Evolutionary conservation across 2,888 invertebrate species (phyloP), one percentile per base, ranked within the genome.

Genomic region (Lamellibrachia columna): DNA sequence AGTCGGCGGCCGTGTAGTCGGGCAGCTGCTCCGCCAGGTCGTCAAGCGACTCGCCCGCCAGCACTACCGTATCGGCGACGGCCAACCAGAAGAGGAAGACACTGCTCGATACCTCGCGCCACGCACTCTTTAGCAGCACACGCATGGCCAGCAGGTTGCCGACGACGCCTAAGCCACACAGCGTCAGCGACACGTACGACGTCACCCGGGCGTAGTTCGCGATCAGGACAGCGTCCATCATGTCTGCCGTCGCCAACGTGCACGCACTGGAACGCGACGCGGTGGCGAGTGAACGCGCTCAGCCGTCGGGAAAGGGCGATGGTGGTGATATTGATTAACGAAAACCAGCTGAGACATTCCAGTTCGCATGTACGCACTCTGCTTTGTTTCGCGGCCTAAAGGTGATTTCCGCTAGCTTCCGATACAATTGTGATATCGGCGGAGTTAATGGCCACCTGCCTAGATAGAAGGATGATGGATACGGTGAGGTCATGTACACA

Each of bases 21-120:
- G 93, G 92, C 7, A 92, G 28, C n/a, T 92, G 92, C 52, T 92
- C 91, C 15, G 92, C 93, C 3, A 94, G 55, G 91, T 93, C 93
- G 90, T 94, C 93, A 52, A 93, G 28, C n/a, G 75, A 53, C 92
- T 93, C 94, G 15, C 92, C 75, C 7, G 92, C 53, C 52, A 94
- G 90, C 15, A 93, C 92, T 15, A 93, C 90, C 6, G 93, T 92
- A 91, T 94, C 94, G 58, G 92, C 90, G 8, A 93, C 58, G 22
- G 93, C 94, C 28, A 92, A 53, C 6, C 92, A 91, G 55, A 93
- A 53, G 15, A 93, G 75, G 58, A 94, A 93, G 28, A 93, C 75
- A 53, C 60, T 90, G 53, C 92, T 92, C 28, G 92, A 91, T 9
- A 58, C 55, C 92, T 52, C 53, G 4, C 90, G 91, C 55, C 93